Evolutionary conservation across 2,888 invertebrate genomes (phyloP).

Genomic region (Apodemia hepburni): DNA sequence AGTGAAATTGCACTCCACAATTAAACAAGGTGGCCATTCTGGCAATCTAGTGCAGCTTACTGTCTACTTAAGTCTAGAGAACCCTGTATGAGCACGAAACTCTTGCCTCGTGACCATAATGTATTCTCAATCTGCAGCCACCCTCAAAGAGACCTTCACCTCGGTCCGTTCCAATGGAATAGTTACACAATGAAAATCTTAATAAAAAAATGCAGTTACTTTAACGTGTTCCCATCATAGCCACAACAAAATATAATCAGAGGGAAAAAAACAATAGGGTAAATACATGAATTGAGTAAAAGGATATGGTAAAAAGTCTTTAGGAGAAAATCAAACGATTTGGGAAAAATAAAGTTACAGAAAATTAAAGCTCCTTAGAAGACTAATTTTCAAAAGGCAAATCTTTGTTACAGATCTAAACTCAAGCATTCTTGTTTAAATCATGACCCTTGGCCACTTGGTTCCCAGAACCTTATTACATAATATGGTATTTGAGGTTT

Average conservation of each 20-base stretch:
- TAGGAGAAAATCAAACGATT: neutral
- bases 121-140: slow-evolving; percentile 60
- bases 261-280: neutral
- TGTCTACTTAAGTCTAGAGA: slow-evolving; percentile 71
- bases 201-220: slow-evolving; percentile 18
- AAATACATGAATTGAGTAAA: too few relatives aligned
- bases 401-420: neutral
- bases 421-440: too few relatives aligned
- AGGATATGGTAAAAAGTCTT: too few relatives aligned
- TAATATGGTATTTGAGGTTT: too few relatives aligned
- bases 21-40: slow-evolving; percentile 53
- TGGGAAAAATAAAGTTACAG: neutral
- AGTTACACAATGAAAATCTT: neutral
- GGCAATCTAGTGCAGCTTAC: slow-evolving; percentile 59
- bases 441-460: too few relatives aligned
- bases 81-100: slow-evolving; percentile 61
- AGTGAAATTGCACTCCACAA: slow-evolving; percentile 43
- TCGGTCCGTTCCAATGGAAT: slow-evolving; percentile 20
- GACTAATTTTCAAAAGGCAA: neutral
- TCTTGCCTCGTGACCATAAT: slow-evolving; percentile 55
- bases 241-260: neutral
- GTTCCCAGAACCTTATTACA: too few relatives aligned
- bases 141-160: slow-evolving; percentile 51
- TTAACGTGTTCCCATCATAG: slow-evolving; percentile 16
- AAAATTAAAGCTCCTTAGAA: too few relatives aligned